phyloP scores from a whole-genome alignment of 1,140 invertebrate genomes.

The Ostrea denselamellosa region DNA sequence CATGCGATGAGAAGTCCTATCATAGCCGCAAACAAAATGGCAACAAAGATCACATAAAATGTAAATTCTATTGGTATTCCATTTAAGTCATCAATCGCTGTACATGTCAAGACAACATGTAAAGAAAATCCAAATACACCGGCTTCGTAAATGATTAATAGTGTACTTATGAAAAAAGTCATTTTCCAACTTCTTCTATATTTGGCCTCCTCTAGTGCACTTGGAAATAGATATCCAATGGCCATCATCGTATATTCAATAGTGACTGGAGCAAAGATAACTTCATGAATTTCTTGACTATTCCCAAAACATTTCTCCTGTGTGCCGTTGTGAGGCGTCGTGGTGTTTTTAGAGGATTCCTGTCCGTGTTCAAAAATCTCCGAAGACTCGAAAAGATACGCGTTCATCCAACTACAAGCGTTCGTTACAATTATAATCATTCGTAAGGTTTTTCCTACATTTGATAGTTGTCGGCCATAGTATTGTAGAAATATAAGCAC shows the following conservation, averaged over 20 bases:
- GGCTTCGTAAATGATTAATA: neutral
- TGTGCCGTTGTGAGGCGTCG: neutral
- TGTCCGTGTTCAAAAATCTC: neutral
- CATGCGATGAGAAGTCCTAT: slow-evolving; percentile 3
- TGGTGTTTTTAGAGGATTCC: neutral
- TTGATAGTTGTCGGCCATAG: neutral
- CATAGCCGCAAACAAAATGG: slow-evolving; percentile 2
- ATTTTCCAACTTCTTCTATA: slow-evolving; percentile 3
- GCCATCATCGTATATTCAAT: slow-evolving; percentile 33
- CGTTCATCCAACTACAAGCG: slow-evolving; percentile 4
- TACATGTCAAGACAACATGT: neutral
- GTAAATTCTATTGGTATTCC: neutral
- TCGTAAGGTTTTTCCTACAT: neutral
- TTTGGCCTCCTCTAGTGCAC: neutral
- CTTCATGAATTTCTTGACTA: neutral
- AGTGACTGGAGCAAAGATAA: neutral
- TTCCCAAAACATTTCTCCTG: neutral
- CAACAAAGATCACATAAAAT: neutral
- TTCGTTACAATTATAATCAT: slow-evolving; percentile 14
- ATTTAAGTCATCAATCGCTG: neutral
- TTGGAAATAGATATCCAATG: neutral
- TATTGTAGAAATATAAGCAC: slow-evolving; percentile 28
- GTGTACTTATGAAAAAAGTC: neutral
- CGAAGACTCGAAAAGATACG: slow-evolving; percentile 1
- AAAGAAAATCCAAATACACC: slow-evolving; percentile 1